phyloP scores from a whole-genome alignment of 2,888 invertebrate species.

The Liodrosophila aerea region DNA sequence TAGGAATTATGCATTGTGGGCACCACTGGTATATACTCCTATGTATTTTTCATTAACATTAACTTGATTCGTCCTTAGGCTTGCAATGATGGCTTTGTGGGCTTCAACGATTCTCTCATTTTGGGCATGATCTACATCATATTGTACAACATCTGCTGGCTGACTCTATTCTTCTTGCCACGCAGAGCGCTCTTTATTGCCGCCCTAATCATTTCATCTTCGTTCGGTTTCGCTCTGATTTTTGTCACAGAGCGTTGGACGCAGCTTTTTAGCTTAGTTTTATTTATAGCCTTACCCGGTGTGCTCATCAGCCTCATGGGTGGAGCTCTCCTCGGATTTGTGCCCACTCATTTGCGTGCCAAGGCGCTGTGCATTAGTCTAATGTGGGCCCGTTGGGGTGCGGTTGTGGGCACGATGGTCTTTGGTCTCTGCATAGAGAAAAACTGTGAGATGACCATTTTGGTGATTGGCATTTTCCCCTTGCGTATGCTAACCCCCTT shows the following conservation, averaged over 20 bases:
- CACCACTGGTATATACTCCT: too few relatives aligned
- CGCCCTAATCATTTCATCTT: slow-evolving; percentile 35
- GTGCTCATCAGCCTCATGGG: slow-evolving; percentile 51
- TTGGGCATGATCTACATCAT: slow-evolving; percentile 46
- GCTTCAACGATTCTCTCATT: slow-evolving; percentile 55
- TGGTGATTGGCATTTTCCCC: slow-evolving; percentile 43
- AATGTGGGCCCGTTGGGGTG: slow-evolving; percentile 59
- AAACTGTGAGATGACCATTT: slow-evolving; percentile 42
- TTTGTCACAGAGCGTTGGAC: slow-evolving; percentile 18
- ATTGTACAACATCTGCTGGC: slow-evolving; percentile 48
- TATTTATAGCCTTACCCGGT: slow-evolving; percentile 54
- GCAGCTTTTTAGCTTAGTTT: slow-evolving; percentile 35
- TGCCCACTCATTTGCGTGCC: slow-evolving; percentile 58
- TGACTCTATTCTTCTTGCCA: slow-evolving; percentile 38
- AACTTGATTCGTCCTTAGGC: slow-evolving; percentile 21
- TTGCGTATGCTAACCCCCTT: too few relatives aligned
- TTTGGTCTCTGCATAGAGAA: slow-evolving; percentile 45
- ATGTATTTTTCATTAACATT: not conserved
- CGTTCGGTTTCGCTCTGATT: slow-evolving; percentile 43
- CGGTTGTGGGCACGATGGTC: slow-evolving; percentile 44
- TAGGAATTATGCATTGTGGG: too few relatives aligned
- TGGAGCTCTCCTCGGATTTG: slow-evolving; percentile 52
- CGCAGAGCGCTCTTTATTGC: slow-evolving; percentile 50
- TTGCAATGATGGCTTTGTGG: slow-evolving; percentile 48
- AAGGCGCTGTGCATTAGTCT: slow-evolving; percentile 63